These are phyloP conservation scores for Machaerirhynchus nigripectus DNA, from an alignment of 2,113 vertebrate species.

Conservation along the genomic window DNA sequence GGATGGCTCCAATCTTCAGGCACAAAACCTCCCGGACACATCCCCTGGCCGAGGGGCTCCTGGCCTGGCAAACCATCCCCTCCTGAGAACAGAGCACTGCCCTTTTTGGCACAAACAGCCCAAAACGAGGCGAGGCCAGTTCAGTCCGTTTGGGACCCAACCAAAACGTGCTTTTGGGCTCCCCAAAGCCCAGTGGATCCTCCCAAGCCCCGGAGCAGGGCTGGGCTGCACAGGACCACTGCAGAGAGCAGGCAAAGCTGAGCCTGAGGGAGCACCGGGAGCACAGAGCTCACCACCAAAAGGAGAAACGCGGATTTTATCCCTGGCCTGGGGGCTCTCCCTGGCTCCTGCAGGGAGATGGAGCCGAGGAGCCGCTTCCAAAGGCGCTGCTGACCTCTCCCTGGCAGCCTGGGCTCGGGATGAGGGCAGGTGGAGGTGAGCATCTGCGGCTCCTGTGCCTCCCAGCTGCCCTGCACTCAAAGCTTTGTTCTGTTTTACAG, in stretches of 20 bases:
- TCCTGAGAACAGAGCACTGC: neutral
- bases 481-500: neutral
- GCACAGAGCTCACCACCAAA: neutral
- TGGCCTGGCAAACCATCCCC: fast-evolving
- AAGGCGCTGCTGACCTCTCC: neutral
- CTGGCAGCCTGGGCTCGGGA: neutral
- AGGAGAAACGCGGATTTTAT: neutral
- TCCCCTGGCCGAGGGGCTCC: neutral
- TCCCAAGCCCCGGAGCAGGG: neutral
- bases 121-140: neutral
- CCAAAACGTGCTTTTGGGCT: fast-evolving
- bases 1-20: neutral
- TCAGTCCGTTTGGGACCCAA: fast-evolving
- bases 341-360: neutral
- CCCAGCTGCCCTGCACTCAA: neutral
- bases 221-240: fast-evolving
- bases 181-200: neutral
- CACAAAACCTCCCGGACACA: neutral
- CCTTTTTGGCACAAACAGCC: neutral
- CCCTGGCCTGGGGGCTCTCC: neutral
- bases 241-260: neutral
- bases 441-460: neutral
- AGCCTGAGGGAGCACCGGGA: neutral
- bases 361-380: neutral
- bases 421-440: neutral